Base-by-base conservation (phyloP, 64 coral and sea anemone species). In the Platygyra sinensis region DNA sequence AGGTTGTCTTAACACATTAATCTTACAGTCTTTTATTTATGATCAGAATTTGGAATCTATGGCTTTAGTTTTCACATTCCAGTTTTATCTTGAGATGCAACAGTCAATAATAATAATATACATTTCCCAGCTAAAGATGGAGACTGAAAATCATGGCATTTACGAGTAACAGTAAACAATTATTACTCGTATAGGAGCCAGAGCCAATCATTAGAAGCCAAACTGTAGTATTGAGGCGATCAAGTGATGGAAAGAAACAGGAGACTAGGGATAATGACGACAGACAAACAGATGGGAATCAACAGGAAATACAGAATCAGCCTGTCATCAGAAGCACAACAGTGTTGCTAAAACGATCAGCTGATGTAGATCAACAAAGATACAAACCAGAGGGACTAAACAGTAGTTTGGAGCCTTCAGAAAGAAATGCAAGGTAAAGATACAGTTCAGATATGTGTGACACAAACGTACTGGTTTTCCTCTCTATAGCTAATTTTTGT, bases 161-260 rank as follows among this genome's bases (percentile, higher is more conserved):
- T 46, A 46, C 5, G 6, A 46, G 4, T 46, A 46, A 6, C 39
- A 4, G 39, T 46, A 46, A 46, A 46, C 5, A 46, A 46, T 46
- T 46, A 46, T 46, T 5, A 46, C 39, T 46, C 39, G 19, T 69
- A 46, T 75, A 90, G 88, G 79, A 82, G 19, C 85, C 72, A 61
- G 78, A 95, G 39, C 94, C 86, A 72, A 15, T 95, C 8, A 62
- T 95, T 46, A 92, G 94, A 92, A 95, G 94, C 73, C 59, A 95
- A 84, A 95, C 94, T 59, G 94, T 95, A 20, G 82, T 92, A 38
- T 65, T 95, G 15, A 54, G 71, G 8, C 86, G 79, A 28, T 95
- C 90, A 61, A 71, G 59, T 52, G 94, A 86, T 60, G 61, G 16
- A 71, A 22, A 72, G 33, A 83, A 42, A 67, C 29, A 65, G 30